Percentiles rank a stretch among this genome's conserved stretches.
Evolutionary conservation across 2,797 vertebrate genomes (phyloP).

Genomic region (Pseudotriccus pelzelni): DNA sequence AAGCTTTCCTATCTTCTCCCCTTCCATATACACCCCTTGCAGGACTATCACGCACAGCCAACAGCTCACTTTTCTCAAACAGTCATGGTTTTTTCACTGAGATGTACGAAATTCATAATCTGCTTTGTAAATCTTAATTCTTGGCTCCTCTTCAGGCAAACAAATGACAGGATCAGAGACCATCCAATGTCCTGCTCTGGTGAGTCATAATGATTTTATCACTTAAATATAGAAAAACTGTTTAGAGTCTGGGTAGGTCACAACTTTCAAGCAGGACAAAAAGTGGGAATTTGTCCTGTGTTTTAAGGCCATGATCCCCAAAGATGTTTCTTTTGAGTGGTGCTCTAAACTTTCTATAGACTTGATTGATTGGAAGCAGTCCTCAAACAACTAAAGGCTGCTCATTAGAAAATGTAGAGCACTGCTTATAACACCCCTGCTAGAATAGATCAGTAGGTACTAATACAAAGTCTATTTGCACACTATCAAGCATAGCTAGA

Average conservation of each 20-base stretch:
- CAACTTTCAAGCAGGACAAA: background rate
- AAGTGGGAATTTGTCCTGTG: background rate
- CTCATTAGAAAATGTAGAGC: fast-evolving
- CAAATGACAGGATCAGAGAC: background rate
- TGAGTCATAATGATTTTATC: conserved; percentile 33
- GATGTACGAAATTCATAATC: background rate
- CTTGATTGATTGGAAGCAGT: background rate
- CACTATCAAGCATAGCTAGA: background rate
- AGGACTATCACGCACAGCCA: background rate
- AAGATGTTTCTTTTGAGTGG: background rate
- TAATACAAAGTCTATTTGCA: background rate
- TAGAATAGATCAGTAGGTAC: background rate
- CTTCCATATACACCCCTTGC: background rate
- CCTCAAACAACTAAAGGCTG: background rate
- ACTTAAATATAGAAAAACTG: conserved; percentile 15
- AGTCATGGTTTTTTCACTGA: background rate
- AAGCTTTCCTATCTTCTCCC: background rate
- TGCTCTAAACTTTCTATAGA: background rate
- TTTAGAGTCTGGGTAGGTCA: background rate
- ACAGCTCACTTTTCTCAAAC: background rate
- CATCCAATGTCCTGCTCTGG: background rate
- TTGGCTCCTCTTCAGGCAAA: conserved; percentile 8
- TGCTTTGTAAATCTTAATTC: conserved; percentile 8
- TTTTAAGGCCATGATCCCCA: background rate
- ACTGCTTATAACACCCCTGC: background rate